These are phyloP conservation scores for Drosophila mojavensis DNA, from an alignment of 1,140 invertebrate species.

Conservation along the genomic window DNA sequence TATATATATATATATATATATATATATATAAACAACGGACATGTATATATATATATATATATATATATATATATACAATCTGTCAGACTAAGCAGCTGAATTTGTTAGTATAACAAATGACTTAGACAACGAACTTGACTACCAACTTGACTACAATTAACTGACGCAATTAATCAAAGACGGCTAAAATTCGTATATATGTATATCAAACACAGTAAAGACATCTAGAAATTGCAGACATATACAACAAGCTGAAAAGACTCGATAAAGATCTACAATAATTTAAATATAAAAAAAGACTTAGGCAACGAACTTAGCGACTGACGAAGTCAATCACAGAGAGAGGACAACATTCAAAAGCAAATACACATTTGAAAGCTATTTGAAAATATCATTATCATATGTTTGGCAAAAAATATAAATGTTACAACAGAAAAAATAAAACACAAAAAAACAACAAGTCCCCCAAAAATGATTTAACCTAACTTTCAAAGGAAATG, in stretches of 20 bases:
- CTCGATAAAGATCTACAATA: too few species aligned
- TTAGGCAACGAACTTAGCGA: conserved; percentile 47
- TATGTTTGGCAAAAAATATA: background rate
- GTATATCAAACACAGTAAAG: too few species aligned
- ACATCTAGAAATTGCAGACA: too few species aligned
- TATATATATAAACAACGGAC: too few species aligned
- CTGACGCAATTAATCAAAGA: too few species aligned
- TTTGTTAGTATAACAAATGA: conserved; percentile 1
- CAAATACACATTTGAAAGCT: background rate
- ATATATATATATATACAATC: too few species aligned
- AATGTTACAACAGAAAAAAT: background rate
- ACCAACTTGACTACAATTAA: too few species aligned
- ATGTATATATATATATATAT: too few species aligned
- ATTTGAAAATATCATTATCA: conserved; percentile 7
- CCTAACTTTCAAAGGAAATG: conserved; percentile 72
- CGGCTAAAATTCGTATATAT: too few species aligned
- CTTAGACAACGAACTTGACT: conserved; percentile 6
- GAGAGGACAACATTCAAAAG: background rate
- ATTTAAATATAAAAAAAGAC: conserved; percentile 7
- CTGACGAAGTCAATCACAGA: background rate
- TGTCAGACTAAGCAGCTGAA: too few species aligned
- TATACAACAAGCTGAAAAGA: too few species aligned
- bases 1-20: too few species aligned
- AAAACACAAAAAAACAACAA: background rate
- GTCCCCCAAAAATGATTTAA: conserved; percentile 44